Conservation (phyloP, 2,797 vertebrate species). For the Kryptolebias ocellatus region DNA sequence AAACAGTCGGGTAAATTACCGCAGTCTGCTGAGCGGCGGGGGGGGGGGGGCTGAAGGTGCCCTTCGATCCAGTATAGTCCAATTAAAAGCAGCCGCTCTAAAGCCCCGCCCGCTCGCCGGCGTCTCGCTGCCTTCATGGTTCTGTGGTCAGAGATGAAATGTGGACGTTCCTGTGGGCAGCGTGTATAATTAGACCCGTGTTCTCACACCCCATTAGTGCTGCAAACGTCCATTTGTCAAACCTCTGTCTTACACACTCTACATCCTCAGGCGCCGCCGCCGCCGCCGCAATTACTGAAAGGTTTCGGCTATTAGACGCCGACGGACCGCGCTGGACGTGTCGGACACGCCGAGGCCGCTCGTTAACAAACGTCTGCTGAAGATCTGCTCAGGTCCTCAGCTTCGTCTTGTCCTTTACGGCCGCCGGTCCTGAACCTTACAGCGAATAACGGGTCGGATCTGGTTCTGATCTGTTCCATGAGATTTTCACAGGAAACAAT, state of each 20-base stretch:
- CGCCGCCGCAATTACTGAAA: slow-evolving; percentile 39
- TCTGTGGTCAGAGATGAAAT: slow-evolving; percentile 39
- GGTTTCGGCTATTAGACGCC: slow-evolving; percentile 46
- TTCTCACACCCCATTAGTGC: slow-evolving; percentile 58
- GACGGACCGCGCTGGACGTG: slow-evolving; percentile 34
- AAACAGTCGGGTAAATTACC: slow-evolving; percentile 45
- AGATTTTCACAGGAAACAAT: too few relatives aligned
- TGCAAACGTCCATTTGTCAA: slow-evolving; percentile 60
- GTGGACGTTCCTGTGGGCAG: slow-evolving; percentile 32
- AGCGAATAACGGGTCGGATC: too few relatives aligned
- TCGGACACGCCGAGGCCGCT: background rate
- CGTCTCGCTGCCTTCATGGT: slow-evolving; percentile 22
- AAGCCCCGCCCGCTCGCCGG: slow-evolving; percentile 5
- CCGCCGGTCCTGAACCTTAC: too few relatives aligned
- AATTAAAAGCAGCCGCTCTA: slow-evolving; percentile 30
- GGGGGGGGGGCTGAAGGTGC: slow-evolving; percentile 38
- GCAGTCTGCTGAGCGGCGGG: slow-evolving; percentile 20
- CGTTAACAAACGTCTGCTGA: background rate
- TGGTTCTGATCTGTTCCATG: too few relatives aligned
- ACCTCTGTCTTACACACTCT: slow-evolving; percentile 36
- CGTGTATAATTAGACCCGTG: slow-evolving; percentile 52
- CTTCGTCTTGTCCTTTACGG: too few relatives aligned
- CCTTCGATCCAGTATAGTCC: slow-evolving; percentile 39
- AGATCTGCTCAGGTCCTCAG: too few relatives aligned
- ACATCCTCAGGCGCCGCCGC: slow-evolving; percentile 5